Evolutionary conservation across 2,888 invertebrate genomes (phyloP), one percentile per base, ranked within the genome.

Genomic region (Cyrtodaria siliqua): DNA sequence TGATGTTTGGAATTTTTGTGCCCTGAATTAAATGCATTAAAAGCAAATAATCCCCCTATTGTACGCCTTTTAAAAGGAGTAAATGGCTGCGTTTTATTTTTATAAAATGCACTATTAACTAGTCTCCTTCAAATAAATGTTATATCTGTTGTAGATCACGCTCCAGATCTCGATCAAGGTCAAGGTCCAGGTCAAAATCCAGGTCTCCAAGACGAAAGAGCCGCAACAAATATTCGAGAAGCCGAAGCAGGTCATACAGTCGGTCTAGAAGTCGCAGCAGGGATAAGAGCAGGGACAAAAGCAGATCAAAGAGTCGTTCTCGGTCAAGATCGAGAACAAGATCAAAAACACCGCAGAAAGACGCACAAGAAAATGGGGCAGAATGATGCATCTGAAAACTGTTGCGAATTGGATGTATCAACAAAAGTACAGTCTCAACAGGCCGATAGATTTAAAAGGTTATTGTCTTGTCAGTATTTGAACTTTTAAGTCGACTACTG

Each of bases 221-320:
- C 27, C 59, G 73, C 9, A 72, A n/a, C n/a, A n/a, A 67, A 18
- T 71, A 76, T 42, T 84, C 83, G 16, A 68, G 73, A 18, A 81
- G 82, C 38, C 73, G 84, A 56, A 81, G 83, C 29, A 67, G 73
- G 26, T 83, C 83, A 16, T 75, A 79, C 59, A 87, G 88, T 75
- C 76, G 81, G 24, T 86, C 87, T 16, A 64, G 76, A 56, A 67
- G 67, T 52, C 52, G 83, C 38, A 87, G 86, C 63, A 77, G 69
- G n/a, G 79, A 77, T 40, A 78, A 81, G 50, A 84, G 86, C 63
- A 77, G 69, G n/a, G 79, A 77, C 44, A 78, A 81, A 47, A 84
- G 83, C 59, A 68, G 83, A 38, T 85, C 84, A 16, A 71, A 74
- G 42, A 79, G 78, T 42, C 82, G 83, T 60, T 85, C 87, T 20